These are phyloP conservation scores for Orthosia incerta DNA, from an alignment of 2,888 invertebrate genomes.

Conservation along the genomic window DNA sequence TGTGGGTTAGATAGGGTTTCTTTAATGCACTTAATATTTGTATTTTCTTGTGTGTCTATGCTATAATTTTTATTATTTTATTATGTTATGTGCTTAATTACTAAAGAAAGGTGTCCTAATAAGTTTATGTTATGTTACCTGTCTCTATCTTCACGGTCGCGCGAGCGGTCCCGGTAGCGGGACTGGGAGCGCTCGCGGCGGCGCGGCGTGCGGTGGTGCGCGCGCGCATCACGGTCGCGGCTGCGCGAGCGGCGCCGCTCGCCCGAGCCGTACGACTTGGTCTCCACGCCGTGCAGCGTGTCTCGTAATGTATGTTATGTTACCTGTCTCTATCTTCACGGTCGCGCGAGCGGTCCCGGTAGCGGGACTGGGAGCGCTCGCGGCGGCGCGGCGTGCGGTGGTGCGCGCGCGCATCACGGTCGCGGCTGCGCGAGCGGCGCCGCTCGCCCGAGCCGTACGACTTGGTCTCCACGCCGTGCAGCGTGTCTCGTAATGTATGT, in stretches of 20 bases:
- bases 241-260: slow-evolving; percentile 88
- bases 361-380: slow-evolving; percentile 84
- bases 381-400: slow-evolving; percentile 85
- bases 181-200: slow-evolving; percentile 85
- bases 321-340: slow-evolving; percentile 87
- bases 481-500: slow-evolving; percentile 96
- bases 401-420: slow-evolving; percentile 79
- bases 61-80: no score
- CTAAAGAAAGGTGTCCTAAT: no score
- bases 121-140: slow-evolving; percentile 70
- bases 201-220: slow-evolving; percentile 84
- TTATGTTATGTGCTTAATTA: no score
- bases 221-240: slow-evolving; percentile 79
- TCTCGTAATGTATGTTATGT: slow-evolving; percentile 94
- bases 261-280: slow-evolving; percentile 97
- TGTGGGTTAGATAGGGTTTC: no score
- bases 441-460: slow-evolving; percentile 94
- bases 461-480: slow-evolving; percentile 99
- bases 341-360: slow-evolving; percentile 86
- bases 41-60: no score
- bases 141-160: slow-evolving; percentile 87
- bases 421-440: slow-evolving; percentile 87
- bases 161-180: slow-evolving; percentile 85
- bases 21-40: no score
- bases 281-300: slow-evolving; percentile 98